Evolutionary conservation across 2,113 vertebrate species (phyloP).

Genomic region (Neotragus pygmaeus): DNA sequence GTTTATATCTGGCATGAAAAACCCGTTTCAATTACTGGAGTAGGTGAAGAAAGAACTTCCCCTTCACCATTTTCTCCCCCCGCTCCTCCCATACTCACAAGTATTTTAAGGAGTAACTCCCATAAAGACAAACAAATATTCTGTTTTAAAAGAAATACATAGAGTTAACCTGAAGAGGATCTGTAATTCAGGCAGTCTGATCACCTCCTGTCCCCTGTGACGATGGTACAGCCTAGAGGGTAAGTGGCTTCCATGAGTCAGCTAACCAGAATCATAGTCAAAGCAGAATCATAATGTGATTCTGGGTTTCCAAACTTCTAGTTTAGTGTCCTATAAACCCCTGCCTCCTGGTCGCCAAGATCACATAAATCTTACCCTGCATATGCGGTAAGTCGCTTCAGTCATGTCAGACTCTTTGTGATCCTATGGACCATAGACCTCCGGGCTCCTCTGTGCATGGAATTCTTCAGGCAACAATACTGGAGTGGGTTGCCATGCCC

Average conservation of each 20-base stretch:
- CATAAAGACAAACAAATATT: not conserved
- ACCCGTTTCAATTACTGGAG: not conserved
- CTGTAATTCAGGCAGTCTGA: not conserved
- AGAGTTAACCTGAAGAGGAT: not conserved
- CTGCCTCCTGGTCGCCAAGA: not conserved
- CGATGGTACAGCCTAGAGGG: not conserved
- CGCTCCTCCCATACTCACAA: fast-evolving
- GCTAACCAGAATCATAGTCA: not conserved
- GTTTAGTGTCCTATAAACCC: not conserved
- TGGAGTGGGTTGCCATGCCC: not conserved
- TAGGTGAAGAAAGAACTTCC: not conserved
- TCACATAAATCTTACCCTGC: not conserved
- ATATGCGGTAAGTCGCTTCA: not conserved
- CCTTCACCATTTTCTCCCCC: fast-evolving
- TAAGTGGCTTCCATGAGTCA: not conserved
- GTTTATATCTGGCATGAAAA: not conserved
- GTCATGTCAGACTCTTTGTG: not conserved
- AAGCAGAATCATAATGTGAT: not conserved
- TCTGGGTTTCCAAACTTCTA: not conserved
- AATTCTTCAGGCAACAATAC: not conserved
- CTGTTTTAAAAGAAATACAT: not conserved
- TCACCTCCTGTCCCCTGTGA: not conserved
- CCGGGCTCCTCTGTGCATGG: not conserved
- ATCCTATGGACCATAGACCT: not conserved
- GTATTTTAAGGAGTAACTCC: not conserved